A percentile compares a stretch with the other conserved stretches of the same genome.
These are phyloP conservation scores for Apocheima hispidaria DNA, from an alignment of 2,888 invertebrate species.

Conservation along the genomic window DNA sequence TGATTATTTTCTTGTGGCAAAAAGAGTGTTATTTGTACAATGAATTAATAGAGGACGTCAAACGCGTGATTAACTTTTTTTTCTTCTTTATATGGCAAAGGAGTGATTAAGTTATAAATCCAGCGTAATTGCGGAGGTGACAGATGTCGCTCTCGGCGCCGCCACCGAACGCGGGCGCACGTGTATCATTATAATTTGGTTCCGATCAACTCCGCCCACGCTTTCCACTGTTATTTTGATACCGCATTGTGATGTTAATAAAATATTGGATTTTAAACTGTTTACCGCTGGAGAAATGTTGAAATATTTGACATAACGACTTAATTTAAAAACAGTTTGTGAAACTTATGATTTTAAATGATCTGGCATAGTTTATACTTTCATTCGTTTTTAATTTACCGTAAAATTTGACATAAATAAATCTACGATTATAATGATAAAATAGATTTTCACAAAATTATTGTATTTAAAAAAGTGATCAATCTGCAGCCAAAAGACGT, in stretches of 20 bases:
- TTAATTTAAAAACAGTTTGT: conserved; percentile 45
- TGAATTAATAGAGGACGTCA: conserved; percentile 62
- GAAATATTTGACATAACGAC: conserved; percentile 41
- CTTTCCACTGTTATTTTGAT: conserved; percentile 51
- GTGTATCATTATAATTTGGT: conserved; percentile 59
- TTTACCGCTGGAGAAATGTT: conserved; percentile 39
- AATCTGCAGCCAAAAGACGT: too few relatives aligned
- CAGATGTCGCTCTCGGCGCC: conserved; percentile 71
- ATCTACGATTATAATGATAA: not conserved
- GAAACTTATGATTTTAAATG: conserved; percentile 26
- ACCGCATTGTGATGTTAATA: conserved; percentile 45
- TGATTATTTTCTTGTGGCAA: conserved; percentile 61
- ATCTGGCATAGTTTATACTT: conserved; percentile 23
- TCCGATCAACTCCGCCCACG: conserved; percentile 60
- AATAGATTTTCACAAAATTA: too few relatives aligned
- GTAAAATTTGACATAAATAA: not conserved
- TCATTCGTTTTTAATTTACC: conserved; percentile 25
- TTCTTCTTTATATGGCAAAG: conserved; percentile 22
- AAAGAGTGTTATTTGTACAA: conserved; percentile 42
- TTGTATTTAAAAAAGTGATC: not conserved
- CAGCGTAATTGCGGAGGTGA: conserved; percentile 63
- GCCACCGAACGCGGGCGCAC: conserved; percentile 63
- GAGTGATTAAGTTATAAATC: conserved; percentile 54
- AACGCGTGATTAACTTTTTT: conserved; percentile 63
- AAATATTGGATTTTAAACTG: conserved; percentile 46